A percentile compares a stretch with the other conserved stretches of the same genome.
These are phyloP conservation scores for Cosmia pyralina DNA, from an alignment of 2,888 invertebrate species.

Conservation along the genomic window DNA sequence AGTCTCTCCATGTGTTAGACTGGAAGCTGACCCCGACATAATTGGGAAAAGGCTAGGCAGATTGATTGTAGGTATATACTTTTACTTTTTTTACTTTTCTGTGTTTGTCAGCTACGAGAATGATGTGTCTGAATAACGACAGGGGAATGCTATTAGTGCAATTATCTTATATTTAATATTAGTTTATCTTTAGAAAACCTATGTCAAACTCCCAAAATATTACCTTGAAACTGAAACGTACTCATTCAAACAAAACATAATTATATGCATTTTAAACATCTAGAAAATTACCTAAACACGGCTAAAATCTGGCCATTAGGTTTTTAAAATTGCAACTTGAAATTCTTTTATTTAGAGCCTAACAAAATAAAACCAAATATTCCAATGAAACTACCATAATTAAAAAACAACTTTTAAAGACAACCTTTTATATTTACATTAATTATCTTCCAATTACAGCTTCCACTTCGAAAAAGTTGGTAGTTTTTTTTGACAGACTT, in stretches of 20 bases:
- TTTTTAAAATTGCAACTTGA: background rate
- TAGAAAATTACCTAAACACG: background rate
- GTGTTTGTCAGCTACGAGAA: background rate
- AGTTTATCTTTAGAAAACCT: background rate
- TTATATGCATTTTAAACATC: background rate
- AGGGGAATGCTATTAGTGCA: conserved; percentile 10
- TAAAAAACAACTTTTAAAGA: conserved; percentile 30
- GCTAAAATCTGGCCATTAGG: accelerated
- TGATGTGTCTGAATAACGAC: conserved; percentile 11
- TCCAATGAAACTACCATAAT: background rate
- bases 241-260: background rate
- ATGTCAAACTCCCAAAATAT: background rate
- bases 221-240: background rate
- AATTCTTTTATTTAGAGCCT: background rate
- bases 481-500: conserved; percentile 76
- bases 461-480: conserved; percentile 72
- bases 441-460: conserved; percentile 72
- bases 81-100: too few species aligned
- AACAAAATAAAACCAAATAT: background rate
- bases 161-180: background rate
- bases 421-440: conserved; percentile 56
- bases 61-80: too few species aligned
- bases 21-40: too few species aligned
- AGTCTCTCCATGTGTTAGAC: too few species aligned
- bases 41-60: too few species aligned